A percentile compares a stretch with the other conserved stretches of the same genome.
Evolutionary conservation across 1,140 invertebrate genomes (phyloP).

Genomic region (Drosophila malerkotliana): DNA sequence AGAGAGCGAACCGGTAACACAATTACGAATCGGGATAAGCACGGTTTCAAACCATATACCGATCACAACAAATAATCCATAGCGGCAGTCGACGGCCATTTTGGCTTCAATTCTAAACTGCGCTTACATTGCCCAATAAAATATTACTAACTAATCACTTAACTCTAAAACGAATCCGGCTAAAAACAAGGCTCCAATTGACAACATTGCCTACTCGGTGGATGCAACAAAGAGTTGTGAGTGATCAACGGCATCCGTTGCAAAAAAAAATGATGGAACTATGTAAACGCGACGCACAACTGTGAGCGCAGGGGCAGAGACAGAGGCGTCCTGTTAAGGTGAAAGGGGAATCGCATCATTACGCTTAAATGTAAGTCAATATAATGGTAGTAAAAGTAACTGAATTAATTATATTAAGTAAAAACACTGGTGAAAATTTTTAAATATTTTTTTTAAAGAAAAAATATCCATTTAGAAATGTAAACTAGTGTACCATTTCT

Average conservation of each 20-base stretch:
- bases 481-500: neutral
- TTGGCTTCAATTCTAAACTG: conserved; percentile 9
- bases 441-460: too few species aligned
- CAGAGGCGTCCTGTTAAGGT: neutral
- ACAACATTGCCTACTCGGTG: neutral
- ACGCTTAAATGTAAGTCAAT: neutral
- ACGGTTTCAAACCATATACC: too few species aligned
- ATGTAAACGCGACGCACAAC: neutral
- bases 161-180: neutral
- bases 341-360: neutral
- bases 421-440: too few species aligned
- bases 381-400: neutral
- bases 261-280: neutral
- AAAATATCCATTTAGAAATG: neutral
- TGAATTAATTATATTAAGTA: too few species aligned
- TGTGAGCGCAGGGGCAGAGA: neutral
- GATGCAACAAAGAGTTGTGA: neutral
- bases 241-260: neutral
- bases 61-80: neutral
- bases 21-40: too few species aligned
- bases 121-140: conserved; percentile 7
- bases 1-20: too few species aligned
- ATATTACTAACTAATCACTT: neutral
- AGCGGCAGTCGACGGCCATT: conserved; percentile 19
- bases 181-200: neutral